Conservation (phyloP, 2,113 vertebrate species). For the Cololabis saira region DNA sequence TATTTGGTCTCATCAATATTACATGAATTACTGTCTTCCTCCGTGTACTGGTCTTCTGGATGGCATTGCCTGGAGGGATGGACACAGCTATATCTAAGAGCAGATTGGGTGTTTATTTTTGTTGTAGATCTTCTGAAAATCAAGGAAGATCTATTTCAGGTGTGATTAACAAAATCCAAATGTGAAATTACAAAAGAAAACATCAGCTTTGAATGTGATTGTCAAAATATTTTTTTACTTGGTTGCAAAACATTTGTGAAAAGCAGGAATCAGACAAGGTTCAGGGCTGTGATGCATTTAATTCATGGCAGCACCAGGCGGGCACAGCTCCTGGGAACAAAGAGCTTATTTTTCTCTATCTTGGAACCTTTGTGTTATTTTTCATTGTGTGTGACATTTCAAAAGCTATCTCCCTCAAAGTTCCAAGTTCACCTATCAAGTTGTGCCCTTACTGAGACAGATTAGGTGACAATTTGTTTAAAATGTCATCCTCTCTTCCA, state of each 20-base stretch:
- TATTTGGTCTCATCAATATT: slow-evolving; percentile 8
- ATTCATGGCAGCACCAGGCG: neutral
- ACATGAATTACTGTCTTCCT: slow-evolving; percentile 21
- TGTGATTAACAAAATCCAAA: too few species aligned
- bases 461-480: slow-evolving; percentile 74
- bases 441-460: slow-evolving; percentile 59
- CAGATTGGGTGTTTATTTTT: too few species aligned
- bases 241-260: neutral
- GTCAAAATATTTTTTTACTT: too few species aligned
- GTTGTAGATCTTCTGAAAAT: too few species aligned
- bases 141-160: too few species aligned
- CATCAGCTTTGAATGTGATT: too few species aligned
- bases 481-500: slow-evolving; percentile 73
- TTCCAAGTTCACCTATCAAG: slow-evolving; percentile 74
- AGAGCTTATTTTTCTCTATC: slow-evolving; percentile 51
- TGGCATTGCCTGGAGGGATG: neutral
- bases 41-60: slow-evolving; percentile 10
- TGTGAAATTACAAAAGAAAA: too few species aligned
- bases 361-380: slow-evolving; percentile 44
- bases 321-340: slow-evolving; percentile 2
- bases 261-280: slow-evolving; percentile 14
- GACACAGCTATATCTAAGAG: slow-evolving; percentile 1
- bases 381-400: slow-evolving; percentile 78
- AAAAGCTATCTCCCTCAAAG: slow-evolving; percentile 74
- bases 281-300: slow-evolving; percentile 13